Evolutionary conservation across 2,113 vertebrate genomes (phyloP), one percentile per base, ranked within the genome.

Genomic region (Lipotes vexillifer): DNA sequence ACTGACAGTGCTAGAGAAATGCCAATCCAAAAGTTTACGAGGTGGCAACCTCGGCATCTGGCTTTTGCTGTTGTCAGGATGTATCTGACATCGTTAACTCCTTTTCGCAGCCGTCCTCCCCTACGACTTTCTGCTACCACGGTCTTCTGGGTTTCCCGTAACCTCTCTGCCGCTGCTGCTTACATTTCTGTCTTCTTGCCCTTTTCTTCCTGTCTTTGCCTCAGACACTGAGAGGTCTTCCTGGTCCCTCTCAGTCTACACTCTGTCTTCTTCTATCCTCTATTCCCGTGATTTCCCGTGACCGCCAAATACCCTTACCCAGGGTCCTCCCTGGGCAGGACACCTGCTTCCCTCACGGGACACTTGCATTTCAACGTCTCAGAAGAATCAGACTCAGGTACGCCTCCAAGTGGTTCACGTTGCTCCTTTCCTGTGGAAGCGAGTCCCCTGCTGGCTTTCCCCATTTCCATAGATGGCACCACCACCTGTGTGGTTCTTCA

Each of bases 11-110:
- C 17, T 0, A 23, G 33, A 3, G 66, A 86, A 66, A 55, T 5
- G 2, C 12, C 29, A 25, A 4, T 14, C 41, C 41, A 11, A 12
- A 13, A 61, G 41, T 49, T 2, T 21, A 5, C 29, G 6, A 13
- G 59, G 4, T 4, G 10, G 2, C 0, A 17, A 21, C 12, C 7
- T 31, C 13, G 4, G 33, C 65, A 2, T 20, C 8, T 8, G 36
- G 23, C 33, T 29, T 38, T n/a, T 59, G 74, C 59, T 31, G 0
- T 18, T 8, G 3, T 25, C 5, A 17, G 25, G 36, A n/a, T 3
- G 27, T 7, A 1, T 20, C 46, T 23, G 68, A 49, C 41, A 14
- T 49, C 1, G 20, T 36, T 12, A 36, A 11, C 71, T 65, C 68
- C 18, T 44, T 11, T 13, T 23, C 71, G 31, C 44, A 10, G 15